phyloP scores from a whole-genome alignment of 2,113 vertebrate species.

The Leptobrachium leishanense region DNA sequence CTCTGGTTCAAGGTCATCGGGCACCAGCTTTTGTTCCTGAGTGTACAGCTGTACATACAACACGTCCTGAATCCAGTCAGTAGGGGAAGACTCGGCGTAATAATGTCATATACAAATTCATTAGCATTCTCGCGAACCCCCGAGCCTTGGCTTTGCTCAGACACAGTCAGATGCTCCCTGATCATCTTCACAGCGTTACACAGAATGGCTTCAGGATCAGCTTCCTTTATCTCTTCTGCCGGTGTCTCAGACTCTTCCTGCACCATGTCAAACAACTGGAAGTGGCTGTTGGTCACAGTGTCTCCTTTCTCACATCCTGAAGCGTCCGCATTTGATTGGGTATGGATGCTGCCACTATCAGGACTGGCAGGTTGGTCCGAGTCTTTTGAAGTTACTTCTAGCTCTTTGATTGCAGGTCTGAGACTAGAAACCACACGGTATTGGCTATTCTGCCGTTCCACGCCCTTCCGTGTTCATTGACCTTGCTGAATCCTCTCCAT shows the following conservation, averaged over 20 bases:
- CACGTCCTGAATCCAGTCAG: conserved; percentile 91
- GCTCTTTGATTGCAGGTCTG: conserved; percentile 57
- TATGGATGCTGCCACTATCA: background rate
- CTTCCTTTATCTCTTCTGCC: conserved; percentile 46
- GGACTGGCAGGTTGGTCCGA: background rate
- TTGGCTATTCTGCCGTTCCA: conserved; percentile 75
- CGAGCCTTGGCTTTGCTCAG: conserved; percentile 58
- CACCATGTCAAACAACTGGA: conserved; percentile 89
- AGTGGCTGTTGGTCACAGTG: conserved; percentile 25
- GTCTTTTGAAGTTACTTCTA: accelerated
- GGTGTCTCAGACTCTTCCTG: conserved; percentile 70
- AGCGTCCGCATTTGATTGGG: conserved; percentile 36
- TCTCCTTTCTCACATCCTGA: background rate
- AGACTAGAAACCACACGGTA: conserved; percentile 82
- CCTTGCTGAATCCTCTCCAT: conserved; percentile 72
- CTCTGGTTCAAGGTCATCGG: conserved; percentile 71
- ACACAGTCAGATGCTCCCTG: conserved; percentile 79
- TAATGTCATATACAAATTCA: conserved; percentile 96
- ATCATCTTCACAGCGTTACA: conserved; percentile 94
- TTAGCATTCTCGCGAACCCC: conserved; percentile 67
- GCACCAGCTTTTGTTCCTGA: conserved; percentile 90
- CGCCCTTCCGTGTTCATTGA: conserved; percentile 70
- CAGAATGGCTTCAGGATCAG: conserved; percentile 79
- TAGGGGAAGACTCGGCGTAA: conserved; percentile 75
- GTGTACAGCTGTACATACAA: conserved; percentile 86